These are phyloP conservation scores for Bradypus variegatus DNA, from an alignment of 2,797 vertebrate genomes.

Conservation along the genomic window DNA sequence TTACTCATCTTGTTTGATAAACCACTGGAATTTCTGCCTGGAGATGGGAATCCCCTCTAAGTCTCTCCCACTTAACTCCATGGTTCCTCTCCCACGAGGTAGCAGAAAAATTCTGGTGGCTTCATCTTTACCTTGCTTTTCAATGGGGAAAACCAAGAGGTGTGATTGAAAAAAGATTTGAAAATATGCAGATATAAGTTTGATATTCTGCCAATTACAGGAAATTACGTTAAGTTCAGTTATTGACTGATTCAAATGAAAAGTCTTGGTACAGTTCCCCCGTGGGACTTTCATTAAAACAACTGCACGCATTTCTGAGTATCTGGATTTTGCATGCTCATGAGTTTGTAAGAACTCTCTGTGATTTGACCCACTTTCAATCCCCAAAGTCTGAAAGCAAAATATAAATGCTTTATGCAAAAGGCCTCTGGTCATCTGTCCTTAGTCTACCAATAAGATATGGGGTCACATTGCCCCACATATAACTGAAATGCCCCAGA, in stretches of 20 bases:
- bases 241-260: slow-evolving; percentile 38
- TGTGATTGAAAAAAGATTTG: slow-evolving; percentile 16
- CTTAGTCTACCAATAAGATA: slow-evolving; percentile 43
- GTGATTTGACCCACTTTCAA: slow-evolving; percentile 62
- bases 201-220: slow-evolving; percentile 9
- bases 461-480: not conserved
- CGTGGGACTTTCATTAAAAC: slow-evolving; percentile 51
- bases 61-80: not conserved
- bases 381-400: slow-evolving; percentile 54
- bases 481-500: slow-evolving; percentile 7
- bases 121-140: slow-evolving; percentile 19
- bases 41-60: not conserved
- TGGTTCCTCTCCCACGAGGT: not conserved
- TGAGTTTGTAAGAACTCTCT: slow-evolving; percentile 55
- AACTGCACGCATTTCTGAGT: slow-evolving; percentile 44
- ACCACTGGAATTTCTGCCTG: not conserved
- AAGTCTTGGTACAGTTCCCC: slow-evolving; percentile 37
- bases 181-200: slow-evolving; percentile 24
- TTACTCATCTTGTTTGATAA: slow-evolving; percentile 23
- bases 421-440: slow-evolving; percentile 44
- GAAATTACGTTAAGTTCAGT: slow-evolving; percentile 43
- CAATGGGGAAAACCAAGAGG: slow-evolving; percentile 23
- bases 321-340: slow-evolving; percentile 57
- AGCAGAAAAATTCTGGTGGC: not conserved
- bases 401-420: slow-evolving; percentile 52